Evolutionary conservation across 2,797 vertebrate species (phyloP).

Genomic region (Myioborus melanocephalus): DNA sequence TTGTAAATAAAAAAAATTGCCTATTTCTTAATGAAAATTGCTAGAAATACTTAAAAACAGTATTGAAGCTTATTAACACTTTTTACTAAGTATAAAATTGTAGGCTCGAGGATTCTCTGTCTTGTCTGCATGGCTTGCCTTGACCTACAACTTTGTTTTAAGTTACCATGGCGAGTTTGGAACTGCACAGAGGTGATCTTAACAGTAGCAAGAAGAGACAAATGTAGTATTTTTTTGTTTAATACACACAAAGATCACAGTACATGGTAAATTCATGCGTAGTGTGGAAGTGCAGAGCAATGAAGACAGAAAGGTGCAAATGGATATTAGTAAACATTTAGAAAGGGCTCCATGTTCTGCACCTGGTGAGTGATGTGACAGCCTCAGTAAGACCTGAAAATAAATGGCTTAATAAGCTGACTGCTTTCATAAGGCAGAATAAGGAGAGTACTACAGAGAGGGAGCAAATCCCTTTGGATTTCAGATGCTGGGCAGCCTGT

Average conservation of each 20-base stretch:
- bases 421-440: background rate
- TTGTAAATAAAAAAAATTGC: background rate
- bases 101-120: background rate
- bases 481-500: background rate
- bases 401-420: background rate
- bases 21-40: background rate
- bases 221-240: background rate
- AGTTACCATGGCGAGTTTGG: background rate
- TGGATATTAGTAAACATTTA: background rate
- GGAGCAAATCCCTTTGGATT: background rate
- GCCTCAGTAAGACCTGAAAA: background rate
- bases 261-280: rapidly evolving
- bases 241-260: rapidly evolving
- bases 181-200: background rate
- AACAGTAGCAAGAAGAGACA: background rate
- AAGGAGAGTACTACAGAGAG: background rate
- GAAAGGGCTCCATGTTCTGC: background rate
- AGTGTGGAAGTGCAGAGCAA: background rate
- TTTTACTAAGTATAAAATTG: background rate
- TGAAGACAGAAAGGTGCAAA: background rate
- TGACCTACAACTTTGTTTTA: background rate
- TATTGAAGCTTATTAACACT: background rate
- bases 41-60: background rate
- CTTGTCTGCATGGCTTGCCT: background rate
- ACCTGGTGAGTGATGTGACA: background rate